Evolutionary conservation across 2,797 vertebrate species (phyloP).

Genomic region (Muscicapa comitata): DNA sequence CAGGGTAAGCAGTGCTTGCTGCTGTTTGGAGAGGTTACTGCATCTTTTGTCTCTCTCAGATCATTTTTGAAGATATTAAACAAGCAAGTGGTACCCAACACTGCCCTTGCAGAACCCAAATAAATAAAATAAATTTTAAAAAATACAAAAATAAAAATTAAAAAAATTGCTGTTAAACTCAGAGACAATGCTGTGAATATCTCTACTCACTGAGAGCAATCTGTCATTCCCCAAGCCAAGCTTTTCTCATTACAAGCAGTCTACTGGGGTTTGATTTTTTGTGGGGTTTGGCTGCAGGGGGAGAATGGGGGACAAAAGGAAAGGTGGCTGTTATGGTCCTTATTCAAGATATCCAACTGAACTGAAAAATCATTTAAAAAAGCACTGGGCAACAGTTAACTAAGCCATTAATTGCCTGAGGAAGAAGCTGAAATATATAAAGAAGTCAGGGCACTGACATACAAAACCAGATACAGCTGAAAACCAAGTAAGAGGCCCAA

Average conservation of each 20-base stretch:
- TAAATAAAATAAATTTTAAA: not conserved
- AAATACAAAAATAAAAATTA: too few relatives aligned
- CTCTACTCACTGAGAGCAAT: not conserved
- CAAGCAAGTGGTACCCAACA: not conserved
- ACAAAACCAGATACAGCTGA: not conserved
- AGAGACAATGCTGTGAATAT: not conserved
- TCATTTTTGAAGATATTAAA: not conserved
- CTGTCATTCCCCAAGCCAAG: not conserved
- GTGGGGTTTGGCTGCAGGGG: not conserved
- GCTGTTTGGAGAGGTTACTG: not conserved
- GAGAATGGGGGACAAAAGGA: fast-evolving
- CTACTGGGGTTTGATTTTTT: not conserved
- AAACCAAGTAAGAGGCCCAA: not conserved
- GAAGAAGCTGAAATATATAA: not conserved
- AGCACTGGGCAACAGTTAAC: not conserved
- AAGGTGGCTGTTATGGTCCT: not conserved
- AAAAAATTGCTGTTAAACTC: not conserved
- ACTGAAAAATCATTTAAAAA: not conserved
- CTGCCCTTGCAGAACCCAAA: not conserved
- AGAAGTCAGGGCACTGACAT: not conserved
- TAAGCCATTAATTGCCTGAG: not conserved
- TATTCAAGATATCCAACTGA: not conserved
- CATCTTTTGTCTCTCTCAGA: not conserved
- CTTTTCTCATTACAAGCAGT: not conserved
- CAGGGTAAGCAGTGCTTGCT: not conserved